A percentile compares a stretch with the other conserved stretches of the same genome.
These are phyloP conservation scores for Petromus typicus DNA, from an alignment of 2,113 vertebrate species.

Conservation along the genomic window DNA sequence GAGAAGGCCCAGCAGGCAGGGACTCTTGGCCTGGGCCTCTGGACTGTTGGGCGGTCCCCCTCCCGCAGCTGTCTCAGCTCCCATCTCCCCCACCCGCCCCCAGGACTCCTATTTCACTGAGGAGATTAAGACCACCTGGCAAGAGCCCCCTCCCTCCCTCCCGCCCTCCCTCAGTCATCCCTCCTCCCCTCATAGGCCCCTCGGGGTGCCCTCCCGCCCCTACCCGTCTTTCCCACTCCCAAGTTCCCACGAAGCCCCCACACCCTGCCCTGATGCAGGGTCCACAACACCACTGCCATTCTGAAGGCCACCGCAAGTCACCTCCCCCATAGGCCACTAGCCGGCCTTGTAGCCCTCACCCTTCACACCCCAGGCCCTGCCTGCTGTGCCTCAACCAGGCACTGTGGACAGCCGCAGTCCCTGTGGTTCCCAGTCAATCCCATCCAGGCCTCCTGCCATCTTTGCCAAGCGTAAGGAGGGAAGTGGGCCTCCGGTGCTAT, in stretches of 20 bases:
- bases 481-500: background rate
- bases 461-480: background rate
- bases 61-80: slow-evolving; percentile 78
- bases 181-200: slow-evolving; percentile 49
- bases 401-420: background rate
- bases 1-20: background rate
- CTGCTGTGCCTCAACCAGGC: background rate
- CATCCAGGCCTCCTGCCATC: background rate
- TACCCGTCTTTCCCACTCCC: background rate
- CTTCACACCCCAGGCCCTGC: background rate
- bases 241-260: slow-evolving; percentile 44
- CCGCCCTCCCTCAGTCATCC: slow-evolving; percentile 41
- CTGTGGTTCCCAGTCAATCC: background rate
- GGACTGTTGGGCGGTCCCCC: slow-evolving; percentile 57
- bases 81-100: slow-evolving; percentile 70
- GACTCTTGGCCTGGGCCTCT: slow-evolving; percentile 2
- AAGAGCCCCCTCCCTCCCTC: slow-evolving; percentile 65
- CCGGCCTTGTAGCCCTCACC: background rate
- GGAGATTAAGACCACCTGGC: slow-evolving; percentile 84
- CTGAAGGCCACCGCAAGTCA: background rate
- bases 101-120: slow-evolving; percentile 82
- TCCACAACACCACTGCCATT: background rate
- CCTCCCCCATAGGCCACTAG: background rate
- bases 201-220: slow-evolving; percentile 53
- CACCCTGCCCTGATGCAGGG: background rate